A percentile compares a stretch with the other conserved stretches of the same genome.
Evolutionary conservation across 2,797 vertebrate genomes (phyloP).

Genomic region (Bryconaethiops microstoma): DNA sequence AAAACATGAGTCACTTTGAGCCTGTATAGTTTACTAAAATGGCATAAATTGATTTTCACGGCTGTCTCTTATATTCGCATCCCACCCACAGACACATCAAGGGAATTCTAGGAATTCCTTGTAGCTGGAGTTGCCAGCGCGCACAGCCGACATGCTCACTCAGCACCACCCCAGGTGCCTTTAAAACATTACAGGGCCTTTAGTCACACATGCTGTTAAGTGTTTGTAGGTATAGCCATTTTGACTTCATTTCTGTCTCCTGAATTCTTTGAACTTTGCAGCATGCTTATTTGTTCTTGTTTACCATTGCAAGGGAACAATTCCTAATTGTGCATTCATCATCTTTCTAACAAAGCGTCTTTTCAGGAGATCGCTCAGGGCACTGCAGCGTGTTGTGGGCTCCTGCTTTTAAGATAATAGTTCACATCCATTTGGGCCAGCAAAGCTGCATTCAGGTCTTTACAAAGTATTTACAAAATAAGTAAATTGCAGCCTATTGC

Average conservation of each 20-base stretch:
- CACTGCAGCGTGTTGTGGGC: neutral
- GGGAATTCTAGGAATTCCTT: conserved; percentile 46
- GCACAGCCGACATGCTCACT: conserved; percentile 29
- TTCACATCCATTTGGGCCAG: conserved; percentile 29
- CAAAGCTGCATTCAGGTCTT: conserved; percentile 30
- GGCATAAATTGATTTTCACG: conserved; percentile 42
- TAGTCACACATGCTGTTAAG: conserved; percentile 20
- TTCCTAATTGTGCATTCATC: neutral
- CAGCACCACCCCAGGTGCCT: conserved; percentile 26
- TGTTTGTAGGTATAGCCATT: neutral
- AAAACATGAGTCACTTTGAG: conserved; percentile 38
- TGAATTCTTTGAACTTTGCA: neutral
- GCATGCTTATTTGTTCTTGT: conserved; percentile 1
- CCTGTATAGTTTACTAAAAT: conserved; percentile 38
- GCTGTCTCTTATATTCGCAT: conserved; percentile 41
- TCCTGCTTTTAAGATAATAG: conserved; percentile 38
- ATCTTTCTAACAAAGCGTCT: neutral
- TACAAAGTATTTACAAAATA: conserved; percentile 46
- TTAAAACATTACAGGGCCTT: conserved; percentile 29
- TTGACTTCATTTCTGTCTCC: neutral
- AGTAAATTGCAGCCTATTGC: conserved; percentile 25
- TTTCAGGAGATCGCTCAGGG: neutral
- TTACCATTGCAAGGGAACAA: neutral
- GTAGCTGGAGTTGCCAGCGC: conserved; percentile 16
- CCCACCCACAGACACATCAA: conserved; percentile 45